Base-by-base conservation (phyloP, 2,888 invertebrate species). In the Spilosoma lubricipeda region DNA sequence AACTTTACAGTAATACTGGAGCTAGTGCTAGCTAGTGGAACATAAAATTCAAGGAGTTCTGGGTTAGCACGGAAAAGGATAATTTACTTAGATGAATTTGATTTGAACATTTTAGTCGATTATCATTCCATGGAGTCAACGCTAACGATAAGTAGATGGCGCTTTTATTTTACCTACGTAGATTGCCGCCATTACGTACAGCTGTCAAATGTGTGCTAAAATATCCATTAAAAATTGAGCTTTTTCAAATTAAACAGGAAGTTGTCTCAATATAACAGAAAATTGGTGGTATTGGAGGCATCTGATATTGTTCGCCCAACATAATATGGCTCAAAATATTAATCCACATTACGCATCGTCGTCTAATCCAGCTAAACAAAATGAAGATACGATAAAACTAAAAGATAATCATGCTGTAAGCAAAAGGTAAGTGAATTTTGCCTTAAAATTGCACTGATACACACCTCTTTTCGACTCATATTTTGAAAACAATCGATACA, bases 331-430 rank as follows among this genome's bases (percentile, higher is more conserved):
- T 93, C 98, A 98, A 96, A 98, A 98, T 95, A 97, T 98, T 86
- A 98, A 98, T 94, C 98, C 98, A 83, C 97, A 97, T 90, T 97
- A 97, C 90, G 97, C 97, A 82, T 97, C 97, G 82, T 97, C 97
- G 86, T 97, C 97, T 79, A 97, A 97, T 91, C 96, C 96, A 82
- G 96, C 96, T 81, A 98, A 98, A 96, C 98, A 98, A 86, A 97
- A 97, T 91, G 98, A 98, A 91, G 98, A 98, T 90, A 97, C 97
- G 84, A 97, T 97, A 89, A 97, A 97, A 92, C 90, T 96, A 86
- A 97, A 97, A 93, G 98, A 98, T 94, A 98, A 98, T 96, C 98
- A 98, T 94, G 98, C 98, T 91, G 98, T 98, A 85, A 98, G 98
- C 94, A 98, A 98, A 97, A 97, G 98, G 98, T 98, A 95, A 95